A percentile compares a stretch with the other conserved stretches of the same genome.
Evolutionary conservation across 2,797 vertebrate species (phyloP).

Genomic region (Enteromius afrohamiltoni): DNA sequence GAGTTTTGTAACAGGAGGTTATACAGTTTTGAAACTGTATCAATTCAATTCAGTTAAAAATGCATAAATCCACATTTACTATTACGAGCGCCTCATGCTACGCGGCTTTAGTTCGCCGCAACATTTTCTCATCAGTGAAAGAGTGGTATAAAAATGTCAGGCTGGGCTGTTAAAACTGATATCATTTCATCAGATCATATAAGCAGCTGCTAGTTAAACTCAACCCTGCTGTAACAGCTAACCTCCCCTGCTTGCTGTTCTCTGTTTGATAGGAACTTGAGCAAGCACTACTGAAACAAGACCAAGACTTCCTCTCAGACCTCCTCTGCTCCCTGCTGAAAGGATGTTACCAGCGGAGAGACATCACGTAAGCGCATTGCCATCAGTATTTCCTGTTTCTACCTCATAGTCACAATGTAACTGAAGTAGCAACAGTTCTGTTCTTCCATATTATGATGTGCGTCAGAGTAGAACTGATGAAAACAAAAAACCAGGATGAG

Average conservation of each 20-base stretch:
- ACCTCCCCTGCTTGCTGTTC: slow-evolving; percentile 35
- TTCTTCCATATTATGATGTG: neutral
- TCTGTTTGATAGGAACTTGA: slow-evolving; percentile 88
- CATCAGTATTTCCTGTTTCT: neutral
- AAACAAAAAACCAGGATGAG: neutral
- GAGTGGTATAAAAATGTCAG: slow-evolving; percentile 25
- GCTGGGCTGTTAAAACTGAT: slow-evolving; percentile 33
- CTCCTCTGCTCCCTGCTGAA: slow-evolving; percentile 93
- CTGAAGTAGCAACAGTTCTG: neutral
- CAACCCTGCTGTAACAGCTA: slow-evolving; percentile 26
- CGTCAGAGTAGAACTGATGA: neutral
- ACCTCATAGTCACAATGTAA: neutral
- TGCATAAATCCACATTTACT: neutral
- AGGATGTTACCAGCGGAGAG: slow-evolving; percentile 96
- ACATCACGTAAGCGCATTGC: slow-evolving; percentile 90
- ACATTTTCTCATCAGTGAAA: slow-evolving; percentile 26
- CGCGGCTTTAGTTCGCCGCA: neutral
- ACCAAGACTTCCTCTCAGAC: slow-evolving; percentile 91
- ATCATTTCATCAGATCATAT: slow-evolving; percentile 9
- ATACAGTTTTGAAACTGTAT: neutral
- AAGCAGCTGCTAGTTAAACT: slow-evolving; percentile 35
- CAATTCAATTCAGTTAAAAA: neutral
- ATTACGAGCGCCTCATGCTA: neutral
- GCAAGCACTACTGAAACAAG: slow-evolving; percentile 90
- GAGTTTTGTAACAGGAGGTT: slow-evolving; percentile 18